Evolutionary conservation across 1,140 invertebrate genomes (phyloP).

Genomic region (Caenorhabditis briggsae): DNA sequence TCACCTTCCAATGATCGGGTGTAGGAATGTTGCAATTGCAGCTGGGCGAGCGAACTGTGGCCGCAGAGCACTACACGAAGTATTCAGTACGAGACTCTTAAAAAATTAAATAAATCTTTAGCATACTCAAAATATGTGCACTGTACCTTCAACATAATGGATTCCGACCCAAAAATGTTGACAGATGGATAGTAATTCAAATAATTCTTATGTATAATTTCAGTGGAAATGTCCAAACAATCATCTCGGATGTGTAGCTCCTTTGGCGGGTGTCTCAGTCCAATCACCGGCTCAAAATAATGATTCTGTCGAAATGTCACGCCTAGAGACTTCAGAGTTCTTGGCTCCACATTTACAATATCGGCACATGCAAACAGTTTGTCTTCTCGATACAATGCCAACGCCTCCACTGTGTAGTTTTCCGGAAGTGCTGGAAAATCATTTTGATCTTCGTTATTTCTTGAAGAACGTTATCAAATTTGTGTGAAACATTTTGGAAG

Average conservation of each 20-base stretch:
- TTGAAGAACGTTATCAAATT: not conserved
- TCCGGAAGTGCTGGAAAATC: slow-evolving; percentile 36
- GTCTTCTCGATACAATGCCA: slow-evolving; percentile 33
- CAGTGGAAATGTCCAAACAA: slow-evolving; percentile 60
- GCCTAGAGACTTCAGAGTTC: slow-evolving; percentile 33
- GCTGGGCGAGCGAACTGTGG: slow-evolving; percentile 49
- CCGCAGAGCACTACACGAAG: slow-evolving; percentile 38
- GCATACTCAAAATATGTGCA: not conserved
- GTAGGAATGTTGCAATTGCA: slow-evolving; percentile 53
- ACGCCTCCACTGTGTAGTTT: slow-evolving; percentile 53
- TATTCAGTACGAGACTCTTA: slow-evolving; percentile 34
- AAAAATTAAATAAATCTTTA: not conserved
- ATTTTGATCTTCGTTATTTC: not conserved
- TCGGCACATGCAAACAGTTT: slow-evolving; percentile 44
- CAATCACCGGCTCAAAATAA: slow-evolving; percentile 26
- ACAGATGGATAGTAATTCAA: slow-evolving; percentile 57
- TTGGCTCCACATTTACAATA: slow-evolving; percentile 46
- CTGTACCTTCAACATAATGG: slow-evolving; percentile 60
- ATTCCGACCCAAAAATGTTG: slow-evolving; percentile 58
- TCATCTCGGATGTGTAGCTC: slow-evolving; percentile 54
- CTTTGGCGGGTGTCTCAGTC: not conserved
- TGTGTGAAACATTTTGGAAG: not conserved
- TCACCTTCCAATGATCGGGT: slow-evolving; percentile 53
- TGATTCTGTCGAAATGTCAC: not conserved
- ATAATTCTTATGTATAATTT: slow-evolving; percentile 49